Percentiles rank a stretch among this genome's conserved stretches.
phyloP scores from a whole-genome alignment of 2,113 vertebrate species.

The Malaclemys terrapin region DNA sequence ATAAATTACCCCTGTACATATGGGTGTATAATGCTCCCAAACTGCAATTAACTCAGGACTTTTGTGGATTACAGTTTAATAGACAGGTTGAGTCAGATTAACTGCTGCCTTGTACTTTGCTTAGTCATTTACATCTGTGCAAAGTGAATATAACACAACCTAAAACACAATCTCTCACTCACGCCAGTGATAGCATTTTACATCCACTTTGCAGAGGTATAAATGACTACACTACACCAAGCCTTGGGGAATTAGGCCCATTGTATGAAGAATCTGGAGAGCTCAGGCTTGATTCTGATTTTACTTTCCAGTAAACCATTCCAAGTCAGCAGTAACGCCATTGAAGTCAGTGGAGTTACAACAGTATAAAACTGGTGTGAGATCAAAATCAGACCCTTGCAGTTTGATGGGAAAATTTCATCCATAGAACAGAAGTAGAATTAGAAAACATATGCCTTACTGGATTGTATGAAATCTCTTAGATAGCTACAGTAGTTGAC shows the following conservation, averaged over 20 bases:
- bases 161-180: background rate
- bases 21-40: background rate
- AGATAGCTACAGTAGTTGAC: background rate
- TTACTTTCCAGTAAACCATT: background rate
- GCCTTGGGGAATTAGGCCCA: background rate
- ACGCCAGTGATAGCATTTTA: background rate
- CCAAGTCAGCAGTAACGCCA: background rate
- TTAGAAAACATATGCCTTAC: background rate
- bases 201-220: background rate
- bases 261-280: background rate
- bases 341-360: background rate
- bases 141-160: background rate
- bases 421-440: background rate
- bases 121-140: background rate
- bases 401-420: background rate
- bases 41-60: background rate
- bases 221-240: background rate
- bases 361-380: background rate
- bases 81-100: background rate
- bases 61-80: background rate
- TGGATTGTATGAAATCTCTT: accelerated
- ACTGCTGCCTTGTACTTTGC: background rate
- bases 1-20: background rate
- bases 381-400: background rate
- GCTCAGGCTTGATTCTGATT: background rate